Evolutionary conservation across 2,113 vertebrate species (phyloP).

Genomic region (Pelecanus crispus): DNA sequence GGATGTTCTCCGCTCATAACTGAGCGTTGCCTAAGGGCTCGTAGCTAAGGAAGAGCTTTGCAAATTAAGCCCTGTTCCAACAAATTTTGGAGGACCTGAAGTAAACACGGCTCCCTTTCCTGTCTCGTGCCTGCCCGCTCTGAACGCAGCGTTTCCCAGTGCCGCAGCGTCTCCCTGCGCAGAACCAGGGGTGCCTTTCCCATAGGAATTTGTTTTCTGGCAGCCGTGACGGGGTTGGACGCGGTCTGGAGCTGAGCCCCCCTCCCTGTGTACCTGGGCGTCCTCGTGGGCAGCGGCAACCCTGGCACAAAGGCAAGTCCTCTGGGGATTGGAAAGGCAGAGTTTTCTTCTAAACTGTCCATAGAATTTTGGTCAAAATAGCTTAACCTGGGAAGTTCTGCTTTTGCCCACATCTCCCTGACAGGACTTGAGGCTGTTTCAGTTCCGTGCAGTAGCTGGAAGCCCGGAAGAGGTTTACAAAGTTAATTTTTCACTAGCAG

Average conservation of each 20-base stretch:
- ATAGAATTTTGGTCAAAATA: neutral
- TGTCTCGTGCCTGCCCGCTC: neutral
- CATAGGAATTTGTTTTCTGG: neutral
- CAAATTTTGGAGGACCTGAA: neutral
- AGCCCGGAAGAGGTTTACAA: neutral
- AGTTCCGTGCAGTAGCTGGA: fast-evolving
- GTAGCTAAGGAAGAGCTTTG: neutral
- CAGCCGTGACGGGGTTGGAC: neutral
- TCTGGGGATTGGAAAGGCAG: fast-evolving
- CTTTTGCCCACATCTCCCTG: fast-evolving
- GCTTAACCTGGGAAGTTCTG: neutral
- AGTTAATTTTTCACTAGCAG: neutral
- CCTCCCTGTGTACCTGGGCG: fast-evolving
- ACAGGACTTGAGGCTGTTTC: neutral
- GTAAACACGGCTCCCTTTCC: neutral
- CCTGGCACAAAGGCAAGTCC: neutral
- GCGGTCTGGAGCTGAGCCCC: neutral
- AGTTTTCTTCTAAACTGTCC: neutral
- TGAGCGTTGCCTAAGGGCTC: neutral
- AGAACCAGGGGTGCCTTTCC: neutral
- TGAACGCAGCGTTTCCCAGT: too few relatives aligned
- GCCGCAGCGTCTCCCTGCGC: neutral
- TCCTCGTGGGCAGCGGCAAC: neutral
- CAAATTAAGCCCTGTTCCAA: neutral
- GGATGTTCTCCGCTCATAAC: neutral